Conservation (phyloP, 2,113 vertebrate species). For the Chamaea fasciata region DNA sequence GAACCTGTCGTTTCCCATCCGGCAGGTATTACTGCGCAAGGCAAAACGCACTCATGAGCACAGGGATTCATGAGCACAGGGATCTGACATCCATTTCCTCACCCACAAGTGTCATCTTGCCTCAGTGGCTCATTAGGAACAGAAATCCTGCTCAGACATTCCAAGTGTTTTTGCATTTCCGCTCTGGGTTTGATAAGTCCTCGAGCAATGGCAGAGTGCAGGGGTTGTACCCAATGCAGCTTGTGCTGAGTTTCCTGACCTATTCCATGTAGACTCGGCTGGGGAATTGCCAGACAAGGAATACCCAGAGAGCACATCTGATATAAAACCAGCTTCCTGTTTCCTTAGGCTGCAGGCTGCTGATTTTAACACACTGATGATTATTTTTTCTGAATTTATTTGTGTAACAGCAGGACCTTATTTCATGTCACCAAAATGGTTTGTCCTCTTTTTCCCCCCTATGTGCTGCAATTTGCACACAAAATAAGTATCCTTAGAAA, state of each 20-base stretch:
- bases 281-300: neutral
- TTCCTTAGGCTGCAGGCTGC: neutral
- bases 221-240: neutral
- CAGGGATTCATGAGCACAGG: fast-evolving
- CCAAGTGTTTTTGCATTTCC: neutral
- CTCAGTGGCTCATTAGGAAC: neutral
- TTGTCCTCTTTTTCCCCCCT: neutral
- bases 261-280: neutral
- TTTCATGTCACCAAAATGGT: neutral
- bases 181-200: neutral
- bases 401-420: neutral
- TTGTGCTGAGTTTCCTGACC: neutral
- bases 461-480: neutral
- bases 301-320: neutral
- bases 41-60: fast-evolving
- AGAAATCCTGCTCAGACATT: neutral
- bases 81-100: neutral
- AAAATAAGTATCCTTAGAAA: neutral
- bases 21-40: neutral
- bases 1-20: neutral
- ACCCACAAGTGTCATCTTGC: neutral
- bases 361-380: neutral
- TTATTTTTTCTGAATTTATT: neutral
- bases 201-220: neutral
- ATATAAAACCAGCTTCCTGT: neutral